Evolutionary conservation across 2,888 invertebrate genomes (phyloP).

Genomic region (Parnassius apollo): DNA sequence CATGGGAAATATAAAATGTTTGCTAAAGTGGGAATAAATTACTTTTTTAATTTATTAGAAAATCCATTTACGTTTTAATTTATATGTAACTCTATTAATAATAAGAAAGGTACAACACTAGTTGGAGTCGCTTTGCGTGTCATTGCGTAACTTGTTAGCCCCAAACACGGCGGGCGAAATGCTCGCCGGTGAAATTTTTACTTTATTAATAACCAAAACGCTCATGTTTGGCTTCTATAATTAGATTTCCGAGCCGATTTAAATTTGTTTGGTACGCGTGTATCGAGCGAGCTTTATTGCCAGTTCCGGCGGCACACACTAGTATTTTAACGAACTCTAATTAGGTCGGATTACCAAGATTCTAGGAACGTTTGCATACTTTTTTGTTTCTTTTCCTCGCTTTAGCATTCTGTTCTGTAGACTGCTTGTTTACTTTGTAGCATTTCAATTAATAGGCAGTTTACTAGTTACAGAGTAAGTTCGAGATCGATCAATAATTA

Average conservation of each 20-base stretch:
- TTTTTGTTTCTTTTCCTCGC: slow-evolving; percentile 12
- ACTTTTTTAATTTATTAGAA: no score
- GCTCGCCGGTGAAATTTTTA: slow-evolving; percentile 32
- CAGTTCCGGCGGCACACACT: slow-evolving; percentile 10
- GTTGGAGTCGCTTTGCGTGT: slow-evolving; percentile 30
- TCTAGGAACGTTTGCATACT: slow-evolving; percentile 8
- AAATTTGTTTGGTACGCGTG: slow-evolving; percentile 20
- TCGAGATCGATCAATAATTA: no score
- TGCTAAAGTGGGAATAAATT: no score
- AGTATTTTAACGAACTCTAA: slow-evolving; percentile 33
- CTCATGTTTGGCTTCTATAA: slow-evolving; percentile 37
- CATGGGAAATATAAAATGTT: no score
- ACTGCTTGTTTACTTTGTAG: not conserved
- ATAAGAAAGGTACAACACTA: not conserved
- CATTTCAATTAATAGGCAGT: not conserved
- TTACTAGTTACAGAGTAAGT: no score
- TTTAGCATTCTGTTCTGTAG: slow-evolving; percentile 4
- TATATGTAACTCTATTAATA: no score
- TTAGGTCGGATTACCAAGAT: slow-evolving; percentile 29
- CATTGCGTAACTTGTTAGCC: slow-evolving; percentile 30
- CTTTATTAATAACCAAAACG: slow-evolving; percentile 42
- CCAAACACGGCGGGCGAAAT: slow-evolving; percentile 27
- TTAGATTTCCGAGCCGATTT: slow-evolving; percentile 40
- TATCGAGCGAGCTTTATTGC: slow-evolving; percentile 12
- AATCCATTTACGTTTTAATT: no score